A percentile compares a stretch with the other conserved stretches of the same genome.
Evolutionary conservation across 1,140 invertebrate genomes (phyloP).

Genomic region (Chionoecetes opilio): DNA sequence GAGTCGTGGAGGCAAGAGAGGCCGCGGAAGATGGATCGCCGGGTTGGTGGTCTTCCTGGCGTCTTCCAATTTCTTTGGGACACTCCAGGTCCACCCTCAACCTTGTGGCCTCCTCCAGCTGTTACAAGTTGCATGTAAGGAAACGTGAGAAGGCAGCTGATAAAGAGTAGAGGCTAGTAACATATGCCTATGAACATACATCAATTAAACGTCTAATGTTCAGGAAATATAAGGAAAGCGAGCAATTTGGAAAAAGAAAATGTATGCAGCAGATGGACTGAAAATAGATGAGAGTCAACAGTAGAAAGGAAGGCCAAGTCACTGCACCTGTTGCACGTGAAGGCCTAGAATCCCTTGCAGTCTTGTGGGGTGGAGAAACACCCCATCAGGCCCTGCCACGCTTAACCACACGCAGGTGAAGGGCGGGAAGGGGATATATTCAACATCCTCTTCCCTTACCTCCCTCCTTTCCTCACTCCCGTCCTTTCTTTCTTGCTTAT

Average conservation of each 20-base stretch:
- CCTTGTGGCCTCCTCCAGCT: background rate
- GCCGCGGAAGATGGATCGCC: conserved; percentile 54
- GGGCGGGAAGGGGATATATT: background rate
- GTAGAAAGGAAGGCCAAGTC: background rate
- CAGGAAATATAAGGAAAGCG: background rate
- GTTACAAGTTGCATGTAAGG: background rate
- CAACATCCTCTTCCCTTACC: background rate
- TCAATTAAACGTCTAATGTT: too few species aligned
- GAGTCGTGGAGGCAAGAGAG: conserved; percentile 45
- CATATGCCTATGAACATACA: too few species aligned
- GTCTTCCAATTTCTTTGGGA: background rate
- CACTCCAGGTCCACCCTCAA: background rate
- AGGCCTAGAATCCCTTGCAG: conserved; percentile 23
- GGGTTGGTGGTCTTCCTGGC: too few species aligned
- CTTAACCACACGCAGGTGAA: background rate
- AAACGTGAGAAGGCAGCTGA: too few species aligned
- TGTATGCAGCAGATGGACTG: background rate
- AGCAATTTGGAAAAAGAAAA: background rate
- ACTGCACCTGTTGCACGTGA: background rate
- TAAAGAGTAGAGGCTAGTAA: too few species aligned
- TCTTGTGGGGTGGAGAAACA: background rate
- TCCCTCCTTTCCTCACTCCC: too few species aligned
- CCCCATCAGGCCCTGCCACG: background rate
- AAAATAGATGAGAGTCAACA: background rate
- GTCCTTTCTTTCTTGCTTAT: too few species aligned